Percentiles rank a stretch among this genome's conserved stretches.
phyloP scores from a whole-genome alignment of 2,888 invertebrate genomes.

The Chalcis sispes region DNA sequence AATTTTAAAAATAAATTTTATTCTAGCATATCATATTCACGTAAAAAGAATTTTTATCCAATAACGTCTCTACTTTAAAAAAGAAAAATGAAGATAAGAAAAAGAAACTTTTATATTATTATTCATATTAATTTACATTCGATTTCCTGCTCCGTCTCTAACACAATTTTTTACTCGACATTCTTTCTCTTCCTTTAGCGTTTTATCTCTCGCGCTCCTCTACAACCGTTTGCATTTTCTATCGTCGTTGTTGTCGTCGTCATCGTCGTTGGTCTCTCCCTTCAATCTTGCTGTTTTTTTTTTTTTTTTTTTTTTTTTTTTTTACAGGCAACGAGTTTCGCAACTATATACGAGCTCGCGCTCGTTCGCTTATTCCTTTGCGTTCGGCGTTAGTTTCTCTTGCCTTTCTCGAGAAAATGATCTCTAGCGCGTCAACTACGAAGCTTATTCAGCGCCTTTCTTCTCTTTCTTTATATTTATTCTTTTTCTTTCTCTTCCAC shows the following conservation, averaged over 20 bases:
- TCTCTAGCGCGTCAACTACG: slow-evolving; percentile 6
- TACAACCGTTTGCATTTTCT: slow-evolving; percentile 8
- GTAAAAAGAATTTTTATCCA: too few species aligned
- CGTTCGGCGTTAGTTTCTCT: too few species aligned
- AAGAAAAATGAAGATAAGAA: too few species aligned
- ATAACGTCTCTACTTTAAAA: too few species aligned
- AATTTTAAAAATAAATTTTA: too few species aligned
- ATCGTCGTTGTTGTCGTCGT: too few species aligned
- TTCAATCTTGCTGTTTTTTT: slow-evolving; percentile 17
- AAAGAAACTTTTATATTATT: too few species aligned
- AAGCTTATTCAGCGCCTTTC: slow-evolving; percentile 3
- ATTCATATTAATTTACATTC: too few species aligned
- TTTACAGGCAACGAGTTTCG: slow-evolving; percentile 30
- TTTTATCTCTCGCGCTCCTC: not conserved
- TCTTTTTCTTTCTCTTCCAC: slow-evolving; percentile 4
- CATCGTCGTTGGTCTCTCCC: slow-evolving; percentile 32
- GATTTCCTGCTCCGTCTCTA: too few species aligned
- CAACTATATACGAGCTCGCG: slow-evolving; percentile 29
- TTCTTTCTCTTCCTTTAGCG: not conserved
- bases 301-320: slow-evolving; percentile 27
- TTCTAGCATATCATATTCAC: too few species aligned
- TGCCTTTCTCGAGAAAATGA: slow-evolving; percentile 51
- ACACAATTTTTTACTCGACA: too few species aligned
- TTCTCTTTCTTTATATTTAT: slow-evolving; percentile 10
- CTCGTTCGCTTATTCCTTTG: too few species aligned